Conservation (phyloP, 2,888 invertebrate genomes). For the Capitulum mitella region DNA sequence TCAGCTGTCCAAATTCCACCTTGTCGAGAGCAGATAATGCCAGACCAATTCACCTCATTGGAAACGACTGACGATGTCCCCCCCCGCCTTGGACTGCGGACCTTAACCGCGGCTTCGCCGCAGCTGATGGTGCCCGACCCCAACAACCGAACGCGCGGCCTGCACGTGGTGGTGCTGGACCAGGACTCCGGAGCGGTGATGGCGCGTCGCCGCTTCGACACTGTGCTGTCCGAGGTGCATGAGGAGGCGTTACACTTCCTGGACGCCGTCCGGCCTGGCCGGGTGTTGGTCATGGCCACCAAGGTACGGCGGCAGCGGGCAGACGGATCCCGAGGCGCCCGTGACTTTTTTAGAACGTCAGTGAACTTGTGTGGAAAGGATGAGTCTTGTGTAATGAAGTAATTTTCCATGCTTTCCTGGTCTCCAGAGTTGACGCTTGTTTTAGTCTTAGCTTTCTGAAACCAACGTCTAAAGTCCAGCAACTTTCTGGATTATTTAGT, state of each 20-base stretch:
- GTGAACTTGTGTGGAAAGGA: no score
- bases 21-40: not conserved
- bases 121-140: conserved; percentile 1
- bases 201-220: conserved; percentile 54
- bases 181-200: conserved; percentile 54
- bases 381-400: no score
- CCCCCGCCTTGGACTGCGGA: no score
- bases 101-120: no score
- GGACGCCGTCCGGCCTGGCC: conserved; percentile 50
- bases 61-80: not conserved
- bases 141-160: conserved; percentile 14
- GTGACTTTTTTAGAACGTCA: no score
- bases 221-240: conserved; percentile 53
- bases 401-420: no score
- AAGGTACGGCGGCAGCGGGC: conserved; percentile 45
- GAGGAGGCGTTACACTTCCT: conserved; percentile 53
- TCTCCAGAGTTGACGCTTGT: no score
- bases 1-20: not conserved
- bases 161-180: conserved; percentile 52
- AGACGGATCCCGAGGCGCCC: no score
- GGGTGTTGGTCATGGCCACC: conserved; percentile 52
- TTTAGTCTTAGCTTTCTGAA: no score
- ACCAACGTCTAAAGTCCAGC: no score
- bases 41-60: not conserved
- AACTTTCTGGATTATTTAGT: no score